These are phyloP conservation scores for Rallus limicola DNA, from an alignment of 2,113 vertebrate genomes.

Conservation along the genomic window DNA sequence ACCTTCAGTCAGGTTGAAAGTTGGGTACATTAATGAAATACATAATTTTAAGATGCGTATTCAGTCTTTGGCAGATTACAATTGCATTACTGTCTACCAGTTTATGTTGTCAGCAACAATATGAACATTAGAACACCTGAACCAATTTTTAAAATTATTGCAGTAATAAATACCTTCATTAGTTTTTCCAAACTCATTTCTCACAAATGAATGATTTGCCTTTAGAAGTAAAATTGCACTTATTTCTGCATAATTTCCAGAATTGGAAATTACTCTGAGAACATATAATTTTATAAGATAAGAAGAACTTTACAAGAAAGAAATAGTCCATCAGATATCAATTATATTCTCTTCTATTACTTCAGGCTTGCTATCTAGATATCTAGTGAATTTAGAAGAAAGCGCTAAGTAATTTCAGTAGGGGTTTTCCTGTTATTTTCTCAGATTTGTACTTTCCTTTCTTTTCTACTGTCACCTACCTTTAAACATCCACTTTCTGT, in stretches of 20 bases:
- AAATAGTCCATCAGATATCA: background rate
- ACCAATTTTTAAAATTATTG: background rate
- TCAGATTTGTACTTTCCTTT: background rate
- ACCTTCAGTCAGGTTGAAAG: background rate
- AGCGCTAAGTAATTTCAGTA: background rate
- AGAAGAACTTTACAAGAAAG: background rate
- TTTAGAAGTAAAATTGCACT: conserved; percentile 11
- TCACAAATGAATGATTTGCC: conserved; percentile 10
- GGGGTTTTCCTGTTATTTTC: background rate
- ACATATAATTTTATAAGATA: background rate
- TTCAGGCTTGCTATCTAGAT: background rate
- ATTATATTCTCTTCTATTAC: background rate
- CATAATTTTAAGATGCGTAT: rapidly evolving
- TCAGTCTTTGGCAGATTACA: background rate
- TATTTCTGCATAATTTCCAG: conserved; percentile 34
- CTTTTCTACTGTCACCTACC: background rate
- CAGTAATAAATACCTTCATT: background rate
- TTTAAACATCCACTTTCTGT: background rate
- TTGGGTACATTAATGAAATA: background rate
- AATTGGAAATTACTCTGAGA: background rate
- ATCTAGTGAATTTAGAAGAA: background rate
- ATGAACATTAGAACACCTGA: background rate
- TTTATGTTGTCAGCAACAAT: background rate
- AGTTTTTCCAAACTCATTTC: background rate
- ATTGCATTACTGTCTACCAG: background rate